Evolutionary conservation across 1,140 invertebrate genomes (phyloP).

Genomic region (Bombus cullumanus): DNA sequence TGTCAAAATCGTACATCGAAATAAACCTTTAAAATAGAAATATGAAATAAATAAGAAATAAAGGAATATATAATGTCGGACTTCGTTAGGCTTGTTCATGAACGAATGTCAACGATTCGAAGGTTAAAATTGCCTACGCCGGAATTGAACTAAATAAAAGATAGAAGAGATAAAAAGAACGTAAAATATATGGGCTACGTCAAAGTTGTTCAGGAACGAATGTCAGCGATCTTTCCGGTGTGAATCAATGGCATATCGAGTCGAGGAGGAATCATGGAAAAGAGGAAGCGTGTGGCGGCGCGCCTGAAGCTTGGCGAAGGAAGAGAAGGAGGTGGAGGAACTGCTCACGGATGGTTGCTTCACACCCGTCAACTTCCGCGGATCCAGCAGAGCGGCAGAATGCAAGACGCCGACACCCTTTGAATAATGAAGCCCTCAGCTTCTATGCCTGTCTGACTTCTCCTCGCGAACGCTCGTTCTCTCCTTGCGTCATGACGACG

Average conservation of each 20-base stretch:
- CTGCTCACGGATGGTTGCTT: conserved; percentile 70
- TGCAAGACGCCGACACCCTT: conserved; percentile 79
- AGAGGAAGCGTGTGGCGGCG: conserved; percentile 55
- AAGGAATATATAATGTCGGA: too few relatives aligned
- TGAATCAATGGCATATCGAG: conserved; percentile 15
- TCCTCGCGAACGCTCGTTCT: conserved; percentile 61
- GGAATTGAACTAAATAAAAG: too few relatives aligned
- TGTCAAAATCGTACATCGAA: too few relatives aligned
- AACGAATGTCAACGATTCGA: too few relatives aligned
- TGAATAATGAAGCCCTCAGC: conserved; percentile 80
- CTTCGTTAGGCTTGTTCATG: too few relatives aligned
- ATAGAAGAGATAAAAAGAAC: neutral
- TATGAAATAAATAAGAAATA: too few relatives aligned
- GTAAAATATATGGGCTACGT: neutral
- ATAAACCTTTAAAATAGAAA: too few relatives aligned
- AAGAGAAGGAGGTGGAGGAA: conserved; percentile 34
- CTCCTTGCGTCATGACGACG: conserved; percentile 19
- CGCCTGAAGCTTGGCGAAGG: conserved; percentile 25
- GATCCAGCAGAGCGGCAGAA: conserved; percentile 75
- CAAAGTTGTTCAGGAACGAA: neutral
- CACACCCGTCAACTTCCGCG: conserved; percentile 76
- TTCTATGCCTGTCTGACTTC: conserved; percentile 73
- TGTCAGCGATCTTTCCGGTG: neutral
- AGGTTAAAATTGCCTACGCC: too few relatives aligned
- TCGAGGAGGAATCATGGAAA: conserved; percentile 31